Evolutionary conservation across 2,113 vertebrate genomes (phyloP), one percentile per base, ranked within the genome.

Genomic region (Syngnathoides biaculeatus): DNA sequence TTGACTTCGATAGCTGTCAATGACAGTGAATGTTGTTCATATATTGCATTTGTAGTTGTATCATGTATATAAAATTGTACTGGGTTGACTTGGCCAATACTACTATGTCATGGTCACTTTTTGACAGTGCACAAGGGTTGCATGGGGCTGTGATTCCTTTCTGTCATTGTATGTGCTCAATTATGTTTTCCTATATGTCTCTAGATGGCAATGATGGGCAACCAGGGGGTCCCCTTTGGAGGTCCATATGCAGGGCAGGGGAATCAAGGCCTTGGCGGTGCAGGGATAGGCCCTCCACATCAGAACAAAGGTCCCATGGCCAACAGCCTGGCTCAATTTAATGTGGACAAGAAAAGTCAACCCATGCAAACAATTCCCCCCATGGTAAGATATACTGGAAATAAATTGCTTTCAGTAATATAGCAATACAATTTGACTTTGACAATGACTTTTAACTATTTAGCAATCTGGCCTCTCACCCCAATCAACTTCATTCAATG

Each of bases 161-260:
- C 20, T 40, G 11, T 22, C 20, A 39, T n/a, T 4, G 35, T 12
- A 35, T 9, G 14, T 2, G 7, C 19, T 22, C 3, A 5, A 14
- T 24, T 20, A 43, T 42, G 59, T 62, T 62, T 62, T 15, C 6
- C 39, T 7, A 57, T 65, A 11, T 65, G n/a, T 35, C 9, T 24
- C n/a, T 68, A 99, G 97, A 96, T 97, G 92, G 95, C 94, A 64
- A 95, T 98, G 93, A 95, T 98, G 93, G 94, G 87, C 73, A 95
- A 92, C 85, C 93, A 94, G 71, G 94, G 82, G 0, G 77, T 86
- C 65, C 93, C 96, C 70, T 99, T 98, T 0, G 92, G 93, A 68
- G 91, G 93, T 73, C 92, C 94, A 0, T 99, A 97, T 43, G 87
- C 91, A 76, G 94, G 95, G 81, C 93, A 93, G 82, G 90, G 95